phyloP scores from a whole-genome alignment of 2,797 vertebrate species.

The Enteromius afrohamiltoni region DNA sequence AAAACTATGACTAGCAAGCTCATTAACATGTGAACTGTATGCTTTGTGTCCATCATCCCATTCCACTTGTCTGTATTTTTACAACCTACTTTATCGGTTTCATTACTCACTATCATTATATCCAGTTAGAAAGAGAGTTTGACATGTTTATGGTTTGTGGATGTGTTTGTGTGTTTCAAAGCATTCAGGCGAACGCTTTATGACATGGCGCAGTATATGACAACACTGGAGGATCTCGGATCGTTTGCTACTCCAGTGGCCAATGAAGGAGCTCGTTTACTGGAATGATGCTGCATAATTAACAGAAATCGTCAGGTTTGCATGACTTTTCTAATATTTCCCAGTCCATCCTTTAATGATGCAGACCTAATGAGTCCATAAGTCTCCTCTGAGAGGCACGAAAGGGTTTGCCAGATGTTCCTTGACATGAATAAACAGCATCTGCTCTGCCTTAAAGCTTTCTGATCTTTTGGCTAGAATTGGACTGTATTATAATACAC shows the following conservation, averaged over 20 bases:
- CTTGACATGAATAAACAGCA: slow-evolving; percentile 67
- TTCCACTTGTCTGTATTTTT: slow-evolving; percentile 10
- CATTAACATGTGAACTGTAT: slow-evolving; percentile 45
- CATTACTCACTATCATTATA: slow-evolving; percentile 44
- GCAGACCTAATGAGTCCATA: slow-evolving; percentile 73
- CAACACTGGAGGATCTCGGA: slow-evolving; percentile 47
- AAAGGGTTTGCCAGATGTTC: slow-evolving; percentile 70
- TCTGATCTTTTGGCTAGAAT: slow-evolving; percentile 35
- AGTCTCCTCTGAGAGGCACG: slow-evolving; percentile 72
- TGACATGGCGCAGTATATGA: slow-evolving; percentile 43
- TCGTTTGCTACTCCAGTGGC: slow-evolving; percentile 65
- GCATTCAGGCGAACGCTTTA: slow-evolving; percentile 6
- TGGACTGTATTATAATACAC: slow-evolving; percentile 5
- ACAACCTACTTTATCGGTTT: slow-evolving; percentile 31
- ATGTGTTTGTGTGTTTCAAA: slow-evolving; percentile 36
- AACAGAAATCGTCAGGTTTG: slow-evolving; percentile 68
- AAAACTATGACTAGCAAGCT: slow-evolving; percentile 25
- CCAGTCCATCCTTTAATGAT: slow-evolving; percentile 72
- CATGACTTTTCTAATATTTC: slow-evolving; percentile 66
- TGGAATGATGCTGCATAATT: slow-evolving; percentile 72
- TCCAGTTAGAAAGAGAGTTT: slow-evolving; percentile 35
- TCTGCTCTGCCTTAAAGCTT: slow-evolving; percentile 62
- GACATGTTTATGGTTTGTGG: slow-evolving; percentile 26
- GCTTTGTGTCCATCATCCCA: slow-evolving; percentile 14
- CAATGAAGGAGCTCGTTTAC: slow-evolving; percentile 71